Percentiles rank a stretch among this genome's conserved stretches.
Evolutionary conservation across 2,888 invertebrate genomes (phyloP).

Genomic region (Eristalis tenax): DNA sequence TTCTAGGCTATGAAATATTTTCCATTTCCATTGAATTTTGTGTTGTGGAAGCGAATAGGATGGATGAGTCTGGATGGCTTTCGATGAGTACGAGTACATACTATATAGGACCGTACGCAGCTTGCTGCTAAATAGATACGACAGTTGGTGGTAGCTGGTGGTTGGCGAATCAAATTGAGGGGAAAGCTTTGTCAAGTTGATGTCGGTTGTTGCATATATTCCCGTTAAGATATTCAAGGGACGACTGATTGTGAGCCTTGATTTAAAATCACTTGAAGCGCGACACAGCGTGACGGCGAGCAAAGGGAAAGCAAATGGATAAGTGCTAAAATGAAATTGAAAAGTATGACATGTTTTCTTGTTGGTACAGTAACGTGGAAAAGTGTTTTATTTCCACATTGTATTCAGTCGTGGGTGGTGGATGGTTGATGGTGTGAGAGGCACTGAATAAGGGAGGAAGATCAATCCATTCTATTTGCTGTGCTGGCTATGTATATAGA

Average conservation of each 20-base stretch:
- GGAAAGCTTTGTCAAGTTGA: constrained; percentile 28
- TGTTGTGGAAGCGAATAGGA: constrained; percentile 8
- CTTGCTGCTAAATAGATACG: neutral
- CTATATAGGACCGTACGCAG: neutral
- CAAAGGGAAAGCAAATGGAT: neutral
- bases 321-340: constrained; percentile 17
- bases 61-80: constrained; percentile 36
- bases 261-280: constrained; percentile 26
- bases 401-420: neutral
- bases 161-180: constrained; percentile 30
- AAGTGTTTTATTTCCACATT: neutral
- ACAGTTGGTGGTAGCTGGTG: neutral
- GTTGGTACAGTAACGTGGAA: constrained; percentile 18
- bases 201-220: constrained; percentile 45
- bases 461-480: constrained; percentile 5
- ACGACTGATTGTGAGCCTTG: constrained; percentile 34
- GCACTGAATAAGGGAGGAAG: neutral
- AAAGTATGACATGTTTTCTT: constrained; percentile 31
- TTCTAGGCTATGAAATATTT: constrained; percentile 25
- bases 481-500: neutral
- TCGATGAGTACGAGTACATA: constrained; percentile 25
- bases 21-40: constrained; percentile 22
- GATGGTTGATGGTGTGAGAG: neutral
- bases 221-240: constrained; percentile 30
- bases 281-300: neutral